Conservation (phyloP, 2,888 invertebrate species). For the Synergus umbraculus region DNA sequence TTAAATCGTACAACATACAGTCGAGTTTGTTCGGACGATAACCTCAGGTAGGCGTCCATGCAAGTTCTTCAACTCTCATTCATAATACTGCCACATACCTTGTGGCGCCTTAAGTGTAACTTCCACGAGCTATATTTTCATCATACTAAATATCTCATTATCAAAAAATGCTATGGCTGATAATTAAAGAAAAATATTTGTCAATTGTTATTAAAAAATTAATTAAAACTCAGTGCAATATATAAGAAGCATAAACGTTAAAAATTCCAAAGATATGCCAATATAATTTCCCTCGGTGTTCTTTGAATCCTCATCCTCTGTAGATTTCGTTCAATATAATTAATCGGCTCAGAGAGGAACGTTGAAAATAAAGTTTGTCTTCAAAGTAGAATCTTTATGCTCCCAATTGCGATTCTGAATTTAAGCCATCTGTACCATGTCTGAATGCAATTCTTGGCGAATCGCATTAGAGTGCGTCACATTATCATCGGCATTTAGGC, state of each 20-base stretch:
- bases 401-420: constrained; percentile 20
- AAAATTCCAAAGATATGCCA: background rate
- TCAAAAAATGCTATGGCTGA: no score
- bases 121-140: background rate
- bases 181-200: no score
- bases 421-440: background rate
- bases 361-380: background rate
- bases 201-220: no score
- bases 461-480: constrained; percentile 58
- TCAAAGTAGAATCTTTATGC: constrained; percentile 16
- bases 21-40: constrained; percentile 66
- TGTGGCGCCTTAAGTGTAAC: constrained; percentile 46
- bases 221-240: background rate
- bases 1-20: constrained; percentile 66
- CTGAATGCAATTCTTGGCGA: constrained; percentile 41
- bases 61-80: constrained; percentile 70
- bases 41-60: constrained; percentile 69
- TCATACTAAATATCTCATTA: no score
- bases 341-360: background rate
- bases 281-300: background rate
- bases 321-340: background rate
- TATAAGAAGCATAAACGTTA: background rate
- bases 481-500: constrained; percentile 70
- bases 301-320: background rate
- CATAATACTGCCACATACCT: constrained; percentile 63